These are phyloP conservation scores for Babyrousa celebensis DNA, from an alignment of 2,797 vertebrate genomes.

Conservation along the genomic window DNA sequence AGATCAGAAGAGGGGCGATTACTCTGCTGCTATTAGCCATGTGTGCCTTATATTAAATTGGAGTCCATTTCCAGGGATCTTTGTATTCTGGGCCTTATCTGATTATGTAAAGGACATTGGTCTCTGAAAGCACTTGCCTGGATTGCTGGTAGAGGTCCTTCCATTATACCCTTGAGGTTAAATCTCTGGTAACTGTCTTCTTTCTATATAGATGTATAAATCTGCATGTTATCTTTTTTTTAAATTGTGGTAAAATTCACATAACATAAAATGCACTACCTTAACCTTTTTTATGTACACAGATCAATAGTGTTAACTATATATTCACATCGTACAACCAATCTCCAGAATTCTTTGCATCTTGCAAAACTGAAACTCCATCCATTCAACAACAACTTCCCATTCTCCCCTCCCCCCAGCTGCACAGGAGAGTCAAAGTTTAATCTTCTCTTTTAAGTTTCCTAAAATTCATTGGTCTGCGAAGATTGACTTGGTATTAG, in stretches of 20 bases:
- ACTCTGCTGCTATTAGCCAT: background rate
- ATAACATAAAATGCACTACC: background rate
- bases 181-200: background rate
- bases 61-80: background rate
- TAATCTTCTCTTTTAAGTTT: slow-evolving; percentile 32
- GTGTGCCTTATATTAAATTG: slow-evolving; percentile 29
- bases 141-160: slow-evolving; percentile 16
- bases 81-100: background rate
- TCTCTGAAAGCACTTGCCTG: background rate
- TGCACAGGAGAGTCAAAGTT: background rate
- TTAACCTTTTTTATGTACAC: background rate
- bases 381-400: background rate
- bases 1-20: background rate
- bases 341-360: background rate
- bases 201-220: slow-evolving; percentile 24
- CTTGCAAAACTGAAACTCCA: background rate
- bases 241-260: slow-evolving; percentile 6
- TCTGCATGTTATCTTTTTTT: slow-evolving; percentile 44
- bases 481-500: slow-evolving; percentile 13
- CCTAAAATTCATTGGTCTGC: background rate
- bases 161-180: slow-evolving; percentile 4
- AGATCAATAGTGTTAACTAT: background rate
- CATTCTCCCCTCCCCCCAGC: background rate
- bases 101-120: background rate
- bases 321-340: background rate